Evolutionary conservation across 2,113 vertebrate species (phyloP).

Genomic region (Nettapus auritus): DNA sequence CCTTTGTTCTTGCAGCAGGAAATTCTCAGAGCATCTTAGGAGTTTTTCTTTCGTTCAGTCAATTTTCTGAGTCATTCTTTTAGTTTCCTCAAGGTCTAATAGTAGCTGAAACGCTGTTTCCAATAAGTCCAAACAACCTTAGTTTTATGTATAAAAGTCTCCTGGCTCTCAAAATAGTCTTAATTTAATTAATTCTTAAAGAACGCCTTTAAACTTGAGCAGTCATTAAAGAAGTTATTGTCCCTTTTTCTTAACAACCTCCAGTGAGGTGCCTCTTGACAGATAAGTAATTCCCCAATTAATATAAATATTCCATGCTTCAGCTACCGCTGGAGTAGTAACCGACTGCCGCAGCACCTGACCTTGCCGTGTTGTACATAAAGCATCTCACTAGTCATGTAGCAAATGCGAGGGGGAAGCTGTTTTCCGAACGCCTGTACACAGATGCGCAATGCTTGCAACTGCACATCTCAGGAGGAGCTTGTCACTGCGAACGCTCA

Average conservation of each 20-base stretch:
- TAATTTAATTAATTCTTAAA: conserved; percentile 59
- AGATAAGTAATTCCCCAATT: conserved; percentile 38
- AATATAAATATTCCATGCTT: conserved; percentile 23
- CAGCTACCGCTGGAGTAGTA: neutral
- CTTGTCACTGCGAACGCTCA: neutral
- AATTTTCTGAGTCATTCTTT: neutral
- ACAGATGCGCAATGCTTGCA: neutral
- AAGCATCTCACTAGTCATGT: neutral
- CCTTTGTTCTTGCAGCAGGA: neutral
- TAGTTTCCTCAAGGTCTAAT: neutral
- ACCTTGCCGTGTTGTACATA: neutral
- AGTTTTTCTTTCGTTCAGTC: neutral
- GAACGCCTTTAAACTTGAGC: conserved; percentile 32
- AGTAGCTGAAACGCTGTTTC: neutral
- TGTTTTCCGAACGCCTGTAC: neutral
- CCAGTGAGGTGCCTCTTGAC: conserved; percentile 14
- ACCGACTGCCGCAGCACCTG: neutral
- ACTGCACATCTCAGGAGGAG: neutral
- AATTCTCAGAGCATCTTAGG: neutral
- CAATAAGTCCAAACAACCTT: neutral
- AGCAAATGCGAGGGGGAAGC: neutral
- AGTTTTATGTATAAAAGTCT: conserved; percentile 3
- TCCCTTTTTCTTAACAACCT: neutral
- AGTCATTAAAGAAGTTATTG: conserved; percentile 42
- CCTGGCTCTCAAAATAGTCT: conserved; percentile 26